Base-by-base conservation (phyloP, 2,113 vertebrate species). In the Ornithorhynchus anatinus region DNA sequence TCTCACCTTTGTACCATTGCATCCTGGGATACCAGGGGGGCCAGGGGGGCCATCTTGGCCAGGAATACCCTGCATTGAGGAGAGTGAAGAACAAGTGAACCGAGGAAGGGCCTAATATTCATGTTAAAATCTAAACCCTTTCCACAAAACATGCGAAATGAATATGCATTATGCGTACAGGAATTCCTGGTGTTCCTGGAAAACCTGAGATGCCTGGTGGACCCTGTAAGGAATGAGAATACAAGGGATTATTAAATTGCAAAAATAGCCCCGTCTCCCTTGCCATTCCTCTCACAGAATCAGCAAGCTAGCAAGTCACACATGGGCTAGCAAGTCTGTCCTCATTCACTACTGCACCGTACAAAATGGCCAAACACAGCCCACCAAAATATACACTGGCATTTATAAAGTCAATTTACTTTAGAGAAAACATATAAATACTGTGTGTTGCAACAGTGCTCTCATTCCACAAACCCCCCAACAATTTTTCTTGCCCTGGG, bases 1-100 rank as follows among this genome's bases (percentile, higher is more conserved):
- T 54, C 23, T 85, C 75, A 98, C 98, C 94, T 99, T 99, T 44
- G 98, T 99, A 70, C 98, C 98, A 16, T 99, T 99, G 87, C 98
- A 99, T 68, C 98, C 98, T 77, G 97, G 97, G 82, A 99, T 97
- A 22, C 98, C 98, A 40, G 80, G 74, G n/a, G 89, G 60, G 65
- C 98, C 98, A 5, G 94, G 93, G 3, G 97, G 95, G 1, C 98
- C 98, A 29, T 99, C 97, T 72, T 97, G 95, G 86, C 98, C 98
- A 68, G 97, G 97, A 83, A 99, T 95, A 23, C 96, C 97, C 98
- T 99, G 63, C 11, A 70, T 79, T 69, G 38, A 14, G 61, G 57
- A 53, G 20, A 81, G 59, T 45, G 43, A 45, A 37, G 54, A 69
- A 11, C 58, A n/a, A 58, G 37, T 23, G 13, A 54, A 38, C 8